Evolutionary conservation across 1,140 invertebrate species (phyloP), one percentile per base, ranked within the genome.

Genomic region (Magallana gigas): DNA sequence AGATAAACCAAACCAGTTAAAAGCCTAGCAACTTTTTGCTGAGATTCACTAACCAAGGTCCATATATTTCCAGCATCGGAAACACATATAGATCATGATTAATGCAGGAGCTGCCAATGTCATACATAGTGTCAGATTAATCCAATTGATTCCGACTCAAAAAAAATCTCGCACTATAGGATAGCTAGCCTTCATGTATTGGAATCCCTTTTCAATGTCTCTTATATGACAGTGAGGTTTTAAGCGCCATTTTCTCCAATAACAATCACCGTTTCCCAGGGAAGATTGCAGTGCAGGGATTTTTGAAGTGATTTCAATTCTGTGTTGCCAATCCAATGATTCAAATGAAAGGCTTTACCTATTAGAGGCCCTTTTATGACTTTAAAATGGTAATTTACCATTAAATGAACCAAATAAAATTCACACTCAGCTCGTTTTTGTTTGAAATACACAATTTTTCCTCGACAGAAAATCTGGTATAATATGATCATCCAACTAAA

Each of bases 191-290:
- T 18, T 29, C 23, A 23, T 36, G 23, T 29, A 76, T 36, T 11
- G 68, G 23, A 76, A 76, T 76, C 68, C 68, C 11, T 76, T 36
- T 23, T 76, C 68, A 76, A 76, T 76, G 68, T 76, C 68, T 29
- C 68, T 76, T 76, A 76, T 12, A 76, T 9, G 68, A 76, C 68
- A 76, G 68, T 76, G 68, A 76, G 23, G 36, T 4, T 48, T 76
- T 29, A 29, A 76, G 68, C 23, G 68, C 68, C 68, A 76, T 76
- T 76, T 64, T 76, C 68, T 76, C 68, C 68, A 76, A 76, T 76
- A 76, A 76, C 68, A 76, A 76, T 76, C 68, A 76, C 23, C 23
- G 68, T 36, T 76, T 29, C 12, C 68, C 68, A 76, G 18, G 12
- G 68, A 29, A 18, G 64, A 23, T 71, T 71, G 18, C n/a, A 71